Evolutionary conservation across 2,888 invertebrate species (phyloP), one percentile per base, ranked within the genome.

Genomic region (Tortrix viridana): DNA sequence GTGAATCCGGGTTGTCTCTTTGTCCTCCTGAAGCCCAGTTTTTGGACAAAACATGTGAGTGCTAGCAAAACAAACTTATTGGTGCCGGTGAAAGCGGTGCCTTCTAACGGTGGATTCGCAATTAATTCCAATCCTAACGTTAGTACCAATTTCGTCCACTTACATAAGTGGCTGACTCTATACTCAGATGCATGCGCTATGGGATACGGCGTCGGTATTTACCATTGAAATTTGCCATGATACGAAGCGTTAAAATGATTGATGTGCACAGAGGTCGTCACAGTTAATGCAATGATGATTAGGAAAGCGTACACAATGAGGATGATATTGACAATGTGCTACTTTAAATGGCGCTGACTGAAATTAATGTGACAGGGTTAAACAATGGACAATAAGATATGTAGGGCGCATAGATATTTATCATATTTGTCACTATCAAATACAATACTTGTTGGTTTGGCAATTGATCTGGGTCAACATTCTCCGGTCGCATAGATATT

Each of bases 321-420:
- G 56, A 46, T 56, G 43, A 38, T 52, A 59, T 60, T 60, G 59
- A 50, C 61, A 55, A 49, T 37, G 56, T 52, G 52, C 46, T 23
- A 55, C 26, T 57, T 56, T 38, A 52, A 59, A 57, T 20, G 38
- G 26, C 16, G 7, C 23, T 44, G 23, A 62, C 46, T 62, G 56
- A 62, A 46, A 56, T 57, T 44, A 37, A 62, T 62, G 61, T 57
- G 62, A 47, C 62, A 57, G 62, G 56, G 56, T 62, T 50, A 57
- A 46, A 62, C 44, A 61, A 56, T 50, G 50, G 50, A 46, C 50
- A 38, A 50, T 56, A 44, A 20, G 32, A 54, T 43, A 56, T 44
- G 38, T 62, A 18, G 62, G 19, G 43, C 46, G 38, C 16, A 46
- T 52, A 47, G 55, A 56, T 56, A 46, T n/a, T 20, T 62, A 52